phyloP scores from a whole-genome alignment of 2,113 vertebrate genomes.

The Catharus bicknelli region DNA sequence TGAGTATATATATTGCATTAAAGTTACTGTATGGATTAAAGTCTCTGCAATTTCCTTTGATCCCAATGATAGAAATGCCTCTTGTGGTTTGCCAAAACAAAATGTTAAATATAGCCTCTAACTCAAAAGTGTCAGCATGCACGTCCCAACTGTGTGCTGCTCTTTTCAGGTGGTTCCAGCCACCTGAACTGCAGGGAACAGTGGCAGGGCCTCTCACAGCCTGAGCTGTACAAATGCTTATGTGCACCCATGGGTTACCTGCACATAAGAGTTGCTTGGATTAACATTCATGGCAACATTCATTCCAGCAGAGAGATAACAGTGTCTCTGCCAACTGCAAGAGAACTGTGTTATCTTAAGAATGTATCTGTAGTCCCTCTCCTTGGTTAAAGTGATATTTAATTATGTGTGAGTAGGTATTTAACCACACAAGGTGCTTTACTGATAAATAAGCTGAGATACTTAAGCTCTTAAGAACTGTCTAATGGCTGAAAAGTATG shows the following conservation, averaged over 20 bases:
- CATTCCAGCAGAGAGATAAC: neutral
- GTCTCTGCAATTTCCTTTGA: neutral
- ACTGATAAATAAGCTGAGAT: neutral
- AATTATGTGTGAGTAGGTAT: neutral
- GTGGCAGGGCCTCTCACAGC: neutral
- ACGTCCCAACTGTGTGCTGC: neutral
- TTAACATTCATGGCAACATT: neutral
- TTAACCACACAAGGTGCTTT: neutral
- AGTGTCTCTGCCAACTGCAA: neutral
- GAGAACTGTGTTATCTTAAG: neutral
- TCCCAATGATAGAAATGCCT: neutral
- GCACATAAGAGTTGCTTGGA: neutral
- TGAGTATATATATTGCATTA: neutral
- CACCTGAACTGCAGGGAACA: neutral
- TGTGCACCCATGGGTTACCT: fast-evolving
- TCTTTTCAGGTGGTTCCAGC: neutral
- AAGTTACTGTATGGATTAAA: neutral
- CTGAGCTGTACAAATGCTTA: neutral
- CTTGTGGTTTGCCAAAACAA: neutral
- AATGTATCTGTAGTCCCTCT: neutral
- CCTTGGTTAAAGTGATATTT: neutral
- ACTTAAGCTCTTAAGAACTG: neutral
- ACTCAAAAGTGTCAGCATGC: neutral
- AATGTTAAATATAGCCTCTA: neutral
- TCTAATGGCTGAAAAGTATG: neutral